Conservation (phyloP, 2,888 invertebrate species). For the Agrochola circellaris region DNA sequence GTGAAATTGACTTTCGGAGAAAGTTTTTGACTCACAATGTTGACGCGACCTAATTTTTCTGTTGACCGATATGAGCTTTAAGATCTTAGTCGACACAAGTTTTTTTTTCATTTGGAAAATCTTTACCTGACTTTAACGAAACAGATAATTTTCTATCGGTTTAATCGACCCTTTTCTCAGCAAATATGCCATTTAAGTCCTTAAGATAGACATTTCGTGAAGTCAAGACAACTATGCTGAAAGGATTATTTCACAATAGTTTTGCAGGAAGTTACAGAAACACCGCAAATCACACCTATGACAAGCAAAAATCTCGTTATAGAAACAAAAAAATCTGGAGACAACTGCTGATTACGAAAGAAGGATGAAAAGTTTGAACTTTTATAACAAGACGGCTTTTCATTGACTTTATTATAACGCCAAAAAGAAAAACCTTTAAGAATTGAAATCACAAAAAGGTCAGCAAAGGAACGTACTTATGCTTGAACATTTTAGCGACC, state of each 20-base stretch:
- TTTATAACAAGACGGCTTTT: neutral
- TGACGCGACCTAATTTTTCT: slow-evolving; percentile 64
- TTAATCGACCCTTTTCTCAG: neutral
- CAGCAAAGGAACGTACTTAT: neutral
- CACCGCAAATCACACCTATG: neutral
- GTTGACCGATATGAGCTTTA: slow-evolving; percentile 22
- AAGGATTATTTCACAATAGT: neutral
- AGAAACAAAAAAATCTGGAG: neutral
- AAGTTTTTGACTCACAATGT: slow-evolving; percentile 74
- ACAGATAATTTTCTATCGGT: neutral
- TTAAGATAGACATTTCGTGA: neutral
- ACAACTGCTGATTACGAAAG: neutral
- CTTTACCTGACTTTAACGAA: neutral
- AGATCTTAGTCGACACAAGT: neutral
- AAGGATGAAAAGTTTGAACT: neutral
- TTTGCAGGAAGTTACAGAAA: neutral
- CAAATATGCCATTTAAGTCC: neutral
- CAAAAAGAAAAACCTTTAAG: neutral
- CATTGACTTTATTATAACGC: neutral
- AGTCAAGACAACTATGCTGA: neutral
- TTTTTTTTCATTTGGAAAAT: neutral
- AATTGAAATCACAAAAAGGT: neutral
- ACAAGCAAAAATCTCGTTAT: neutral
- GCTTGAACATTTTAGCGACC: slow-evolving; percentile 48
- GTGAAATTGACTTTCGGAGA: slow-evolving; percentile 85